These are phyloP conservation scores for Siniperca knerii DNA, from an alignment of 2,113 vertebrate species.

Conservation along the genomic window DNA sequence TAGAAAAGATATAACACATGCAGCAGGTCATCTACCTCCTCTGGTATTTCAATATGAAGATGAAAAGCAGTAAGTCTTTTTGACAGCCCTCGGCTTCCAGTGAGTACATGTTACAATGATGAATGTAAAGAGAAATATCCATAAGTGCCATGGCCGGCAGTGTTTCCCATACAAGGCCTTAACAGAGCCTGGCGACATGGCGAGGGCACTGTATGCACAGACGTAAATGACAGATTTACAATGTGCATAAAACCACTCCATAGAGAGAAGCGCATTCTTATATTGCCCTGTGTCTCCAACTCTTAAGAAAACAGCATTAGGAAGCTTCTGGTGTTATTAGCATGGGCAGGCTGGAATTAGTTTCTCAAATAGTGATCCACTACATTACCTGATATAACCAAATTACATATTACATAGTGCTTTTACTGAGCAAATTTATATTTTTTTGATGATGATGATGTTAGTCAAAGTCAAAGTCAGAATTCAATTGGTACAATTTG, in stretches of 20 bases:
- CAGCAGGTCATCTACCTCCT: conserved; percentile 25
- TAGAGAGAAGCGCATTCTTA: conserved; percentile 45
- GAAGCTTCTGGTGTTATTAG: conserved; percentile 20
- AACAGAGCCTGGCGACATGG: conserved; percentile 54
- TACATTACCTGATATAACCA: not conserved
- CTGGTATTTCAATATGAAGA: conserved; percentile 78
- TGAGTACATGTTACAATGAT: conserved; percentile 78
- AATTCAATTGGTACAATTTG: not conserved
- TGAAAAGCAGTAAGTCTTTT: conserved; percentile 73
- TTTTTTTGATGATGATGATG: not conserved
- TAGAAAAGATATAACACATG: conserved; percentile 52
- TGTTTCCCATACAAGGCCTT: conserved; percentile 73
- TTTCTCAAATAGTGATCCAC: not conserved
- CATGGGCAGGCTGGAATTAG: not conserved
- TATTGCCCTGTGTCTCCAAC: conserved; percentile 43
- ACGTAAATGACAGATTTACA: conserved; percentile 82
- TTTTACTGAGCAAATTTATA: not conserved
- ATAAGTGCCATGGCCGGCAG: conserved; percentile 66
- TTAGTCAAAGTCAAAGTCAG: not conserved
- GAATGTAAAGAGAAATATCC: conserved; percentile 77
- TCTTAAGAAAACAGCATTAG: conserved; percentile 43
- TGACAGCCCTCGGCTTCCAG: conserved; percentile 57
- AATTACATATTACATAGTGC: not conserved
- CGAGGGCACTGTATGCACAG: conserved; percentile 53
- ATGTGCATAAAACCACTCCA: conserved; percentile 73